Evolutionary conservation across 2,113 vertebrate species (phyloP), one percentile per base, ranked within the genome.

Genomic region (Neomonachus schauinslandi): DNA sequence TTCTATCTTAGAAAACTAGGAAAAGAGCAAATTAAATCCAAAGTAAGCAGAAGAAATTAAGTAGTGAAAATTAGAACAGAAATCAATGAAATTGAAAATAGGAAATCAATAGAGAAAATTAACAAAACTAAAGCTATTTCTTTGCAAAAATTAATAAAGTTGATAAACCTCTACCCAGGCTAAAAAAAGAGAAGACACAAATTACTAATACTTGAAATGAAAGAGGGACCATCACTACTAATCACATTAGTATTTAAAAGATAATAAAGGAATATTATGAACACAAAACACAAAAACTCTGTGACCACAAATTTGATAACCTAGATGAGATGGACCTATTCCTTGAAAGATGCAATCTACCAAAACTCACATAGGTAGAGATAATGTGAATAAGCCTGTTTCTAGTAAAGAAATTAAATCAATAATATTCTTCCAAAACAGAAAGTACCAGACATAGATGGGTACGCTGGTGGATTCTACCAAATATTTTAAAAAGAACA

Each of bases 121-220:
- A 89, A 77, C 19, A 12, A 95, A 86, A 46, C 19, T 93, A 24
- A 93, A 92, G 21, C 51, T 36, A 31, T 76, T 80, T 91, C 61
- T 91, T 80, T 61, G 59, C 46, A 84, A 86, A 86, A 28, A 74
- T 28, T 55, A 65, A 74, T 86, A 86, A 63, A 91, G 36, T 65
- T 91, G 21, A 36, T 63, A 74, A 94, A 13, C 46, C 14, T 63
- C n/a, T 67, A 80, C 6, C 12, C 21, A 91, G 9, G 8, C 57
- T 71, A 61, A 80, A 7, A 61, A 79, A 61, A 87, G 36, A 87
- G 10, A 92, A 71, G 14, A 36, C 16, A 51, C 31, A 82, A 61
- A 87, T 90, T 26, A 67, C 21, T 87, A n/a, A 63, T 80, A 92
- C 65, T 18, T 84, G 39, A 94, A 87, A 69, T 83, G 71, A 82